A percentile compares a stretch with the other conserved stretches of the same genome.
Evolutionary conservation across 2,113 vertebrate genomes (phyloP).

Genomic region (Tyrannus savana): DNA sequence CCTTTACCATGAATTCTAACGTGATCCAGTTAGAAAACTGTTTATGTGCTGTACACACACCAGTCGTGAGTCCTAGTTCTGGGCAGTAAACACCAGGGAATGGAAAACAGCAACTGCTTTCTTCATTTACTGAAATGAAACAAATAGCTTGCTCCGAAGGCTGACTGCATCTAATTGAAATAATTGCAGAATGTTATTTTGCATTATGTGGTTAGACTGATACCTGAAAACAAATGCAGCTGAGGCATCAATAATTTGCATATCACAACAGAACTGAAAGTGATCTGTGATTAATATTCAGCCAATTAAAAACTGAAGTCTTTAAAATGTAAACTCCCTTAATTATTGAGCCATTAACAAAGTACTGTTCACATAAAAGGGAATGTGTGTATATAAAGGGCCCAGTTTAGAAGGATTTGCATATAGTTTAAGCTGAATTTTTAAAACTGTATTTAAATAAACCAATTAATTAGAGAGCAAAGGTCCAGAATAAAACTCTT

Average conservation of each 20-base stretch:
- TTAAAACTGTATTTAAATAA: neutral
- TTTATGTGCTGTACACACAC: conserved; percentile 7
- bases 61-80: conserved; percentile 39
- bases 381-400: neutral
- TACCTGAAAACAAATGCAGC: conserved; percentile 56
- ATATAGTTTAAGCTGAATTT: neutral
- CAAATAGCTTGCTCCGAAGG: conserved; percentile 29
- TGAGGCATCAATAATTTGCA: conserved; percentile 44
- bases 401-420: neutral
- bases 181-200: conserved; percentile 56
- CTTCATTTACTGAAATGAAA: conserved; percentile 58
- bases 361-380: conserved; percentile 25
- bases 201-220: conserved; percentile 5
- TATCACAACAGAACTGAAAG: conserved; percentile 45
- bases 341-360: conserved; percentile 35
- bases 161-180: conserved; percentile 52
- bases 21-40: conserved; percentile 46
- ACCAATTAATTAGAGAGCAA: neutral
- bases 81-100: conserved; percentile 54
- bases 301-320: conserved; percentile 35
- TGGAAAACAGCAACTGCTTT: conserved; percentile 55
- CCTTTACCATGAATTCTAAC: conserved; percentile 44
- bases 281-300: conserved; percentile 46
- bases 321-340: conserved; percentile 56
- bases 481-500: neutral